Conservation (phyloP, 1,140 invertebrate genomes). For the Conopomorpha cramerella region DNA sequence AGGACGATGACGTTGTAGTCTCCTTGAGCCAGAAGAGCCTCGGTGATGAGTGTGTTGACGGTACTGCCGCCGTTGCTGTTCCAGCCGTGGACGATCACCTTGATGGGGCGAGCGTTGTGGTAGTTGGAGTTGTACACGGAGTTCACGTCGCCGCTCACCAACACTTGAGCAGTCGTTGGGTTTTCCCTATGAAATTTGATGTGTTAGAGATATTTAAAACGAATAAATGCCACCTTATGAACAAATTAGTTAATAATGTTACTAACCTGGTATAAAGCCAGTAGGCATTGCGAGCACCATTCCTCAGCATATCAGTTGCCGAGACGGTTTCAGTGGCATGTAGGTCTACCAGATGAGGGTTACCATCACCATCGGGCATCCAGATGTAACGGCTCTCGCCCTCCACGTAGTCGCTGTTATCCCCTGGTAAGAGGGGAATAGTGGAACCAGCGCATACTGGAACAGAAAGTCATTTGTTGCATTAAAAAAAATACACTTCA, state of each 20-base stretch:
- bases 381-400: slow-evolving; percentile 16
- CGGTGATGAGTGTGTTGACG: no score
- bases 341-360: slow-evolving; percentile 13
- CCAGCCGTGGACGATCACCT: no score
- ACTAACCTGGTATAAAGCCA: slow-evolving; percentile 19
- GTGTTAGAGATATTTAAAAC: neutral
- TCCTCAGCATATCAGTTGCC: slow-evolving; percentile 1
- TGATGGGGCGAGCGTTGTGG: no score
- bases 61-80: no score
- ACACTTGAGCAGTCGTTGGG: no score
- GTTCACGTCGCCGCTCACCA: no score
- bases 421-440: slow-evolving; percentile 9
- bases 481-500: no score
- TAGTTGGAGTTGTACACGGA: no score
- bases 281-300: slow-evolving; percentile 16
- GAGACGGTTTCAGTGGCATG: slow-evolving; percentile 8
- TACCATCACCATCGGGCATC: slow-evolving; percentile 13
- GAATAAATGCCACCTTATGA: neutral
- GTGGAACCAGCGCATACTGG: slow-evolving; percentile 10
- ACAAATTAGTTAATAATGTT: neutral
- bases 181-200: slow-evolving; percentile 8
- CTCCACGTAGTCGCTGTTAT: slow-evolving; percentile 17
- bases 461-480: no score
- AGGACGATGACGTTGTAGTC: no score
- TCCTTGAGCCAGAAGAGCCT: slow-evolving; percentile 45